These are phyloP conservation scores for Podotricha telesiphe DNA, from an alignment of 2,888 invertebrate genomes.

Conservation along the genomic window DNA sequence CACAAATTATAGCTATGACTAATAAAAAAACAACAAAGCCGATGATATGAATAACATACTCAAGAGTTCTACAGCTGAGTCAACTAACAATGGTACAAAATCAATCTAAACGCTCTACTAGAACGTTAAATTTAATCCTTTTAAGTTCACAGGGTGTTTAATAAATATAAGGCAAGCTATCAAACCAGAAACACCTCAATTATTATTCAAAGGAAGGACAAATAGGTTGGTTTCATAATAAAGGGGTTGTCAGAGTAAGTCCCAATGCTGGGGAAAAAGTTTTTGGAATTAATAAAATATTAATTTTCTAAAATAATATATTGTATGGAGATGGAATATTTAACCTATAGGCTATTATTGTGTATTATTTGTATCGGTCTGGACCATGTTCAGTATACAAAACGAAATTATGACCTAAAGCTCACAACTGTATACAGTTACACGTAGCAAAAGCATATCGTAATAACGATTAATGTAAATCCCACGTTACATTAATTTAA, in stretches of 20 bases:
- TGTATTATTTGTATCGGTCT: neutral
- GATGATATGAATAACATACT: conserved; percentile 7
- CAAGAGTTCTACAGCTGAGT: conserved; percentile 30
- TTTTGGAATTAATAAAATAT: conserved; percentile 5
- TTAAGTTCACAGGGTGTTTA: conserved; percentile 37
- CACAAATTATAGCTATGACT: neutral
- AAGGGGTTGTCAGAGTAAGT: conserved; percentile 15
- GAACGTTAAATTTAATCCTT: conserved; percentile 29
- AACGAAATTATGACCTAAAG: neutral
- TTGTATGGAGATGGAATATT: no score
- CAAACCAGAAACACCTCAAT: conserved; percentile 34
- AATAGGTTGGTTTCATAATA: conserved; percentile 31
- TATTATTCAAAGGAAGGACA: conserved; percentile 31
- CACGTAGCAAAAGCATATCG: no score
- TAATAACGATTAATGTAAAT: no score
- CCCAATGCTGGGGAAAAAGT: conserved; percentile 17
- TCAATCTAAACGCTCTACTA: conserved; percentile 31
- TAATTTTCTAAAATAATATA: neutral
- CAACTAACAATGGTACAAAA: conserved; percentile 34
- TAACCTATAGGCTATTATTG: no score
- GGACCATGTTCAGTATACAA: neutral
- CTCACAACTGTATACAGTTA: no score
- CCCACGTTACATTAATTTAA: neutral
- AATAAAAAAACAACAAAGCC: neutral
- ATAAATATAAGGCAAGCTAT: conserved; percentile 37